A percentile compares a stretch with the other conserved stretches of the same genome.
phyloP scores from a whole-genome alignment of 2,113 vertebrate species.

The Polypterus senegalus region DNA sequence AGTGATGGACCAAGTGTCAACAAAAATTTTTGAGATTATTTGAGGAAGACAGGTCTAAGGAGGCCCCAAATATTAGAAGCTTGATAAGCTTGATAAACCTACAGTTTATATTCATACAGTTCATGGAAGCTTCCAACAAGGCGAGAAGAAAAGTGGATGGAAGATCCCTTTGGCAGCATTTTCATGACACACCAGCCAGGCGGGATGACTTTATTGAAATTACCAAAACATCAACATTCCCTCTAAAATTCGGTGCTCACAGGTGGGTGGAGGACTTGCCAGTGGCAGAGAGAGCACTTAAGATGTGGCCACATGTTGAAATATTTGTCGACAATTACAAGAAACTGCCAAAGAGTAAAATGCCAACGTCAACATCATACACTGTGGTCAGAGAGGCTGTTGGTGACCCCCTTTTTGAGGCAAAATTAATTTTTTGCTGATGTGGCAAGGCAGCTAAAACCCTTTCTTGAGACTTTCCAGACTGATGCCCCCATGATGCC shows the following conservation, averaged over 20 bases:
- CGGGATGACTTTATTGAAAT: conserved; percentile 6
- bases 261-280: conserved; percentile 6
- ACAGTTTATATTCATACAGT: conserved; percentile 8
- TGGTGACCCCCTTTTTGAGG: too few species aligned
- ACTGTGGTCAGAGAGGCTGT: too few species aligned
- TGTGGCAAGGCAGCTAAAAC: too few species aligned
- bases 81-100: conserved; percentile 11
- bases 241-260: conserved; percentile 8
- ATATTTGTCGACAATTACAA: too few species aligned
- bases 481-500: too few species aligned
- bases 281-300: conserved; percentile 5
- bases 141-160: conserved; percentile 6
- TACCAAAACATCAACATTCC: conserved; percentile 7
- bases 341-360: too few species aligned
- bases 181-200: conserved; percentile 5
- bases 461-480: too few species aligned
- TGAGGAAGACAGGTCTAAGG: conserved; percentile 4
- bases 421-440: too few species aligned
- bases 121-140: conserved; percentile 13
- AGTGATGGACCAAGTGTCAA: conserved; percentile 14
- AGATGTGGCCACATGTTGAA: too few species aligned
- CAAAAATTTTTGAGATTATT: conserved; percentile 8
- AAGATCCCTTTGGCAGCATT: conserved; percentile 8
- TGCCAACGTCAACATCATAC: too few species aligned
- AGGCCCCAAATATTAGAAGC: conserved; percentile 3